Evolutionary conservation across 2,888 invertebrate species (phyloP).

Genomic region (Pristionchus arcanus): DNA sequence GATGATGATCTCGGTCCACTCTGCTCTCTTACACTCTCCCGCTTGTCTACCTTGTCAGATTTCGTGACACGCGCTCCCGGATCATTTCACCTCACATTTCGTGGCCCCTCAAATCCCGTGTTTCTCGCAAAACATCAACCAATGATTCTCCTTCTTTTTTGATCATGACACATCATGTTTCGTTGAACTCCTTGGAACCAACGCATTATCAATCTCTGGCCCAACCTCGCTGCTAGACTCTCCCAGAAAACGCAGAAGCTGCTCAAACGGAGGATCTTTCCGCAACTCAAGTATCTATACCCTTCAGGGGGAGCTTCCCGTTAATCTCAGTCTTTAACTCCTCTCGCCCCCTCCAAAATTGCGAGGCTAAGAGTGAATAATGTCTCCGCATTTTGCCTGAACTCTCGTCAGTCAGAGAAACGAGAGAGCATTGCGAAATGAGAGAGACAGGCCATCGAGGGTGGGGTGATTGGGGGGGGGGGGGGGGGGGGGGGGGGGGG

Average conservation of each 20-base stretch:
- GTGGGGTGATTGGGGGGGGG: no score
- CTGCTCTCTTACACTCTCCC: background rate
- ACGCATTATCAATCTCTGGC: no score
- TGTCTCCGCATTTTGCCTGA: no score
- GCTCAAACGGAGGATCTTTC: background rate
- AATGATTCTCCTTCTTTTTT: no score
- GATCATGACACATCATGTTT: no score
- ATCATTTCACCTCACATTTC: background rate
- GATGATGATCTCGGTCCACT: background rate
- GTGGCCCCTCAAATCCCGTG: background rate
- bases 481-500: no score
- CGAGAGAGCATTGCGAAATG: no score
- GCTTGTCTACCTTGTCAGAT: constrained; percentile 32
- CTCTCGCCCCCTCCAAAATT: background rate
- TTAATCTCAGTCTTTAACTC: background rate
- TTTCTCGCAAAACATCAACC: background rate
- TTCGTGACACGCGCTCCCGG: constrained; percentile 34
- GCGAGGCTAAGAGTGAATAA: background rate
- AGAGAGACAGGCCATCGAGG: no score
- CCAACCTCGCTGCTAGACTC: no score
- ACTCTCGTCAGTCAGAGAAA: no score
- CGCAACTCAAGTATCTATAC: background rate
- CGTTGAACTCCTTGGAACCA: no score
- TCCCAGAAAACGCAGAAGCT: background rate
- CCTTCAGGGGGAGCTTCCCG: background rate